A percentile compares a stretch with the other conserved stretches of the same genome.
phyloP scores from a whole-genome alignment of 2,113 vertebrate genomes.

The Ptilonorhynchus violaceus region DNA sequence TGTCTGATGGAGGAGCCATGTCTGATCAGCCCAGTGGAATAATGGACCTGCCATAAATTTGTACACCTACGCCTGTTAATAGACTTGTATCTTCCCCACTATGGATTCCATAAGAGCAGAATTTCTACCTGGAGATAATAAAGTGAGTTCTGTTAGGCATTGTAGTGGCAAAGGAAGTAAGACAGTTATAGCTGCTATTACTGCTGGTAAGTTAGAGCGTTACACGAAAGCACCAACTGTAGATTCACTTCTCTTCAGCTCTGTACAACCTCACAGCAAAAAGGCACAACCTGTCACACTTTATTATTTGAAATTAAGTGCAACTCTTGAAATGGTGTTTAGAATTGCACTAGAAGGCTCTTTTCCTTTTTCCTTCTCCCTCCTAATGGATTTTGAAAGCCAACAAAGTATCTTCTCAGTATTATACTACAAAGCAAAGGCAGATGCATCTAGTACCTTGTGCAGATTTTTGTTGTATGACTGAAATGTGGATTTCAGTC shows the following conservation, averaged over 20 bases:
- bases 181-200: neutral
- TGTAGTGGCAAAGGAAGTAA: neutral
- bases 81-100: neutral
- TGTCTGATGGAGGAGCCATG: neutral
- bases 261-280: neutral
- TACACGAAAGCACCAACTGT: neutral
- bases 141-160: neutral
- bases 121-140: neutral
- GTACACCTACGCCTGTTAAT: neutral
- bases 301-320: neutral
- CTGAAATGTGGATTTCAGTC: neutral
- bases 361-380: neutral
- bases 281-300: neutral
- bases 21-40: neutral
- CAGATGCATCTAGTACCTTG: neutral
- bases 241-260: neutral
- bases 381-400: neutral
- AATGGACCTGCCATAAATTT: neutral
- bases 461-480: neutral
- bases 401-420: neutral
- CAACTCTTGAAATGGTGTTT: neutral
- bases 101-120: neutral
- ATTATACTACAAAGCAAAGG: neutral
- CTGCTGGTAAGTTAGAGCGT: neutral
- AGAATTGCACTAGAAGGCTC: neutral